Conservation (phyloP, 2,888 invertebrate species). For the Gymnoscelis rufifasciata region DNA sequence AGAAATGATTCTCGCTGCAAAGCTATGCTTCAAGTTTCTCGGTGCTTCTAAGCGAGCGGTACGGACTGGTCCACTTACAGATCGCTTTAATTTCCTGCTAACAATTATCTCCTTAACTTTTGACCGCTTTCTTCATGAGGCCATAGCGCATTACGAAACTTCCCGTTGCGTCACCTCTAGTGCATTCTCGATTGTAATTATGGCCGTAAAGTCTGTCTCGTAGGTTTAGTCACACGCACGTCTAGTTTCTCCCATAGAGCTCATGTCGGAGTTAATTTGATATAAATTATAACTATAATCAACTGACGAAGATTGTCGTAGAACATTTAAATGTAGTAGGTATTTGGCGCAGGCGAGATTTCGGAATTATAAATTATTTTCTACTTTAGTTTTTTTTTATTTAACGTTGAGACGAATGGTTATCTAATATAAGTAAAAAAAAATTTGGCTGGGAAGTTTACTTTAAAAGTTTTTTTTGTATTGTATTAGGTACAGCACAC, state of each 20-base stretch:
- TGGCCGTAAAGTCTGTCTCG: not conserved
- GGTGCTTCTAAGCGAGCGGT: conserved; percentile 26
- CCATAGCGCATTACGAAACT: conserved; percentile 57
- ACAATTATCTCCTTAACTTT: conserved; percentile 77
- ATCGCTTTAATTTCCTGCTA: conserved; percentile 74
- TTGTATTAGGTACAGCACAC: too few species aligned
- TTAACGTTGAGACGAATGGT: too few species aligned
- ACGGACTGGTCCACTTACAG: conserved; percentile 64
- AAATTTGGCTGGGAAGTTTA: too few species aligned
- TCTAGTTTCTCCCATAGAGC: conserved; percentile 3
- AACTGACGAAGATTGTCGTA: conserved; percentile 54
- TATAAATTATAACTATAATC: conserved; percentile 30
- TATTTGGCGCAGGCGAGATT: conserved; percentile 38
- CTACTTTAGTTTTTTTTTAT: too few species aligned
- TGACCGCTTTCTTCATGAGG: conserved; percentile 73
- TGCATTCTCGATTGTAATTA: conserved; percentile 15
- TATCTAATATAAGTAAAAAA: too few species aligned
- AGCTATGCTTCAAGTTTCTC: not conserved
- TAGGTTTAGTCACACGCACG: conserved; percentile 6
- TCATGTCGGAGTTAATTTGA: conserved; percentile 15
- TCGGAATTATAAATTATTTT: too few species aligned
- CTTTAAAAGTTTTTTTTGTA: too few species aligned
- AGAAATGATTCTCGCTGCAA: too few species aligned
- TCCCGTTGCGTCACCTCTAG: conserved; percentile 41
- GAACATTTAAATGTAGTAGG: conserved; percentile 54